phyloP scores from a whole-genome alignment of 2,797 vertebrate species.

The Psittacula echo region DNA sequence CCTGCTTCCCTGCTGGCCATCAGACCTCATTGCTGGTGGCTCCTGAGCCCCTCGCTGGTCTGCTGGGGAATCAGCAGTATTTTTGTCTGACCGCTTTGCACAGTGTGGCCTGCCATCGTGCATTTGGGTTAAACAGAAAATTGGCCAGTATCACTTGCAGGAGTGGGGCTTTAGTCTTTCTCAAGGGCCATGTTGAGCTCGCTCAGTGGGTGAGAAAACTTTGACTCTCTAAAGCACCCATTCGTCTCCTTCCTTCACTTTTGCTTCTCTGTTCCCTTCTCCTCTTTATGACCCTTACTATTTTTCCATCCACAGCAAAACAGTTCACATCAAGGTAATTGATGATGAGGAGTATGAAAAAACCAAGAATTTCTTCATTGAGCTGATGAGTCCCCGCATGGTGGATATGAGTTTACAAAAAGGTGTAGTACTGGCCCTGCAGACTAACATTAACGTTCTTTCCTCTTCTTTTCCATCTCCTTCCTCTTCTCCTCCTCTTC shows the following conservation, averaged over 20 bases:
- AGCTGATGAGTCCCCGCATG: slow-evolving; percentile 88
- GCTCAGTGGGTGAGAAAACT: slow-evolving; percentile 56
- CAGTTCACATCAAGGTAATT: slow-evolving; percentile 87
- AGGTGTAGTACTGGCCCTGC: slow-evolving; percentile 90
- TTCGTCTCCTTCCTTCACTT: slow-evolving; percentile 52
- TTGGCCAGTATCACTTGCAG: background rate
- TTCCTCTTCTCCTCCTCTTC: slow-evolving; percentile 41
- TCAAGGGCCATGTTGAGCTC: background rate
- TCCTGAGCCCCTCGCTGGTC: background rate
- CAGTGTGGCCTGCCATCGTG: background rate
- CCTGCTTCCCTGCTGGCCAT: background rate
- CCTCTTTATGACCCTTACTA: slow-evolving; percentile 81
- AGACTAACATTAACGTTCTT: slow-evolving; percentile 75
- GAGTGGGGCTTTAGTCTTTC: background rate
- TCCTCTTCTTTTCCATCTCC: slow-evolving; percentile 66
- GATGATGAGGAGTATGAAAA: slow-evolving; percentile 88
- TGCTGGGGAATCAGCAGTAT: background rate
- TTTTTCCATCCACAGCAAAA: slow-evolving; percentile 87
- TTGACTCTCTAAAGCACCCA: slow-evolving; percentile 60
- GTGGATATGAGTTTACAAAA: slow-evolving; percentile 99
- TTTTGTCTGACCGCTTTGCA: background rate
- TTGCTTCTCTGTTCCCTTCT: slow-evolving; percentile 61
- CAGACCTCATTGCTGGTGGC: background rate
- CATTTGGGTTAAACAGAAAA: background rate
- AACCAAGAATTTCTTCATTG: slow-evolving; percentile 88